Evolutionary conservation across 2,888 invertebrate species (phyloP).

Genomic region (Dryomyza anilis): DNA sequence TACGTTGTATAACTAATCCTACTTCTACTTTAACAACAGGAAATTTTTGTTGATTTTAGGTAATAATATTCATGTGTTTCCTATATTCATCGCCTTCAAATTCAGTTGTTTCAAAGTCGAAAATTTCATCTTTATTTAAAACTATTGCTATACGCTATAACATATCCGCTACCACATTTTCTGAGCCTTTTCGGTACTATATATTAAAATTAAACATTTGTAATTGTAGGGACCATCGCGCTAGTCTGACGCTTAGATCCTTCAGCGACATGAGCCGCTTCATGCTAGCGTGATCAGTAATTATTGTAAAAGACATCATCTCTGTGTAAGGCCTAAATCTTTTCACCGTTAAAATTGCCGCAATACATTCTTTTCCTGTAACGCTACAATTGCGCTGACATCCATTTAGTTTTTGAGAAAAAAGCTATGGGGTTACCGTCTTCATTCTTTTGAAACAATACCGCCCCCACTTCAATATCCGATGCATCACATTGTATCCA

Average conservation of each 20-base stretch:
- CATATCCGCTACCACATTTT: constrained; percentile 12
- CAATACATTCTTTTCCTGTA: background rate
- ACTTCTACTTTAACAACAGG: constrained; percentile 6
- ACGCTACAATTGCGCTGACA: too few species aligned
- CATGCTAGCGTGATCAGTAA: too few species aligned
- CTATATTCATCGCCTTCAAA: background rate
- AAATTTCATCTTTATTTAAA: background rate
- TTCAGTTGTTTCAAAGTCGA: background rate
- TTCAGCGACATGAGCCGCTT: background rate
- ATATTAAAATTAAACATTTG: background rate
- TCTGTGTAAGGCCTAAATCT: background rate
- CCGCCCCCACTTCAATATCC: background rate
- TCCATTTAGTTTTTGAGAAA: too few species aligned
- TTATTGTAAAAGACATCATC: background rate
- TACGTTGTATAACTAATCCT: constrained; percentile 11
- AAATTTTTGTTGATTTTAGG: constrained; percentile 12
- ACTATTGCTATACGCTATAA: background rate
- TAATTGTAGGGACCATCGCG: too few species aligned
- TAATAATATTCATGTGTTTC: constrained; percentile 6
- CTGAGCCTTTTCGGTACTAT: background rate
- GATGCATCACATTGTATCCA: constrained; percentile 14
- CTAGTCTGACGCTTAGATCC: too few species aligned
- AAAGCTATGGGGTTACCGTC: too few species aligned
- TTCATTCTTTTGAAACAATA: background rate
- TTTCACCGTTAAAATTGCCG: background rate